Evolutionary conservation across 92 coral and sea anemone species (phyloP).

Genomic region (Paragorgia papillata): DNA sequence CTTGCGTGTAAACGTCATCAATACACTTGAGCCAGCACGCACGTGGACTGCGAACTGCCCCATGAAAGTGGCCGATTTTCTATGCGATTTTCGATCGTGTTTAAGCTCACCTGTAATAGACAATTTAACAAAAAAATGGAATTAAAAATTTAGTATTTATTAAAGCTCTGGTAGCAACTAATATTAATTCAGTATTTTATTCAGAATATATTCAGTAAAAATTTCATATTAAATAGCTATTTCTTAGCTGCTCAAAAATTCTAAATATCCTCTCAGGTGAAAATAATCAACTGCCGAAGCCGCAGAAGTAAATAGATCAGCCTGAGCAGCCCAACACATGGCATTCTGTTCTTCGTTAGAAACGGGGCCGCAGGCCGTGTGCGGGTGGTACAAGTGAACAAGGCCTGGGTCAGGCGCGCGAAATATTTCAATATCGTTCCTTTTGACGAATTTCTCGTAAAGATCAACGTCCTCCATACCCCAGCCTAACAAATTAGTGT

Average conservation of each 20-base stretch:
- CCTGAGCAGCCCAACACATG: conserved; percentile 41
- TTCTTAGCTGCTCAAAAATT: conserved; percentile 7
- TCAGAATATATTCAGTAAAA: too few relatives aligned
- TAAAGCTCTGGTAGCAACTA: too few relatives aligned
- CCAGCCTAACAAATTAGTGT: conserved; percentile 31
- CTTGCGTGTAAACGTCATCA: too few relatives aligned
- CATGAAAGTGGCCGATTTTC: too few relatives aligned
- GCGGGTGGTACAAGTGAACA: conserved; percentile 45
- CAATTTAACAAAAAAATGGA: too few relatives aligned
- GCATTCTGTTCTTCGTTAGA: conserved; percentile 34
- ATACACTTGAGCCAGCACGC: too few relatives aligned
- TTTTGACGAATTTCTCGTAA: conserved; percentile 29
- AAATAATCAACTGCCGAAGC: conserved; percentile 35
- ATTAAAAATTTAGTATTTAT: too few relatives aligned
- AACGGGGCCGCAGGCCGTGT: conserved; percentile 31
- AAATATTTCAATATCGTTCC: conserved; percentile 36
- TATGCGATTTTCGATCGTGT: too few relatives aligned
- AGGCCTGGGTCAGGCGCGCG: conserved; percentile 47
- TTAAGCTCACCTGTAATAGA: too few relatives aligned
- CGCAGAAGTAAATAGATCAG: conserved; percentile 20
- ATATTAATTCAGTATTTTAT: too few relatives aligned
- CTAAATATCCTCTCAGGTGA: conserved; percentile 8
- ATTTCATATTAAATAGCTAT: too few relatives aligned
- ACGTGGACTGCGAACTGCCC: too few relatives aligned
- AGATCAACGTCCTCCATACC: conserved; percentile 36